Percentiles rank a stretch among this genome's conserved stretches.
These are phyloP conservation scores for Tricholaema leucomelas DNA, from an alignment of 2,113 vertebrate genomes.

Conservation along the genomic window DNA sequence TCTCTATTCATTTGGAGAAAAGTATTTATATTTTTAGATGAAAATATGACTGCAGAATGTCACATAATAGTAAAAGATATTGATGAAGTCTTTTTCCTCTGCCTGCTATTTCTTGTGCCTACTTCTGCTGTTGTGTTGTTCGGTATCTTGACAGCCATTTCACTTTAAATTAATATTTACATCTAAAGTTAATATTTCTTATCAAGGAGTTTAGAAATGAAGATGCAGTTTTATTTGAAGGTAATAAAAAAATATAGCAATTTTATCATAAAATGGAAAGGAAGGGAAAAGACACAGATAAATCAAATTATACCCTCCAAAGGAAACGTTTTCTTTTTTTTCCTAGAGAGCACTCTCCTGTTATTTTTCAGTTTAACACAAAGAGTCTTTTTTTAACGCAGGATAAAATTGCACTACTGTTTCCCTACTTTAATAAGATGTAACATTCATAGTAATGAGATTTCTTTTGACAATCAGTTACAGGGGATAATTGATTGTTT, in stretches of 20 bases:
- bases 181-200: neutral
- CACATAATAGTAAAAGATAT: neutral
- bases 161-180: neutral
- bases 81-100: neutral
- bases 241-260: neutral
- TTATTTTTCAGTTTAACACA: neutral
- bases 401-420: neutral
- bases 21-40: neutral
- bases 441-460: neutral
- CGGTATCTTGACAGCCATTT: neutral
- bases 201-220: neutral
- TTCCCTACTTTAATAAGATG: neutral
- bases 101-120: neutral
- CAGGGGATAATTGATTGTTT: neutral
- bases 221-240: neutral
- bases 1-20: neutral
- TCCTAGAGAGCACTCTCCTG: neutral
- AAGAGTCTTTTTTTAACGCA: neutral
- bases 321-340: rapidly evolving
- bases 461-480: neutral
- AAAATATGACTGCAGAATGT: neutral
- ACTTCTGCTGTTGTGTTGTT: neutral
- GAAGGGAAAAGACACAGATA: neutral
- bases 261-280: neutral
- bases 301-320: rapidly evolving